Evolutionary conservation across 2,888 invertebrate species (phyloP).

Genomic region (Tortricodes alternella): DNA sequence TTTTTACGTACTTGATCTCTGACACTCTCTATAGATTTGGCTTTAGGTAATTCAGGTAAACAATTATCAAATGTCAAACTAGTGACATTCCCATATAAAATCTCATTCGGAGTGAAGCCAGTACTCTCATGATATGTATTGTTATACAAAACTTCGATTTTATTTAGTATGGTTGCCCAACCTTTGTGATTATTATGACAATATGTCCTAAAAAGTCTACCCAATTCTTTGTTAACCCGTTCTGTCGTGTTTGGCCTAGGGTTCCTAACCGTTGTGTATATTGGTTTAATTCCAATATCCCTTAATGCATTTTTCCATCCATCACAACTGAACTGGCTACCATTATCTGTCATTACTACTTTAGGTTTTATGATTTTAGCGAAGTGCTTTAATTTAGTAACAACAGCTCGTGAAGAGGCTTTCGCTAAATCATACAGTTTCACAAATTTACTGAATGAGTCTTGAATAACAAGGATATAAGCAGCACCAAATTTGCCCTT

Average conservation of each 20-base stretch:
- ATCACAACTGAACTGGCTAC: constrained; percentile 16
- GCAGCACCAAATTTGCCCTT: too few relatives aligned
- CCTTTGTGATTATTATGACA: constrained; percentile 11
- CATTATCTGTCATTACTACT: constrained; percentile 13
- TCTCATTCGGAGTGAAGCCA: background rate
- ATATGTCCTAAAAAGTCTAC: constrained; percentile 18
- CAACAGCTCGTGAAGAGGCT: constrained; percentile 5
- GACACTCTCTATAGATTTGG: background rate
- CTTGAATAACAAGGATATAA: too few relatives aligned
- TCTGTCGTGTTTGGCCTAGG: constrained; percentile 25
- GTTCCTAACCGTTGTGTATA: constrained; percentile 27
- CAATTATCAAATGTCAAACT: background rate
- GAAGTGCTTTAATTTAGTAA: background rate
- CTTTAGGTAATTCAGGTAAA: background rate
- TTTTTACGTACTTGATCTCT: constrained; percentile 1
- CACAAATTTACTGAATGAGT: too few relatives aligned
- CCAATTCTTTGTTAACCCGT: constrained; percentile 24
- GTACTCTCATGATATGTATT: too few relatives aligned
- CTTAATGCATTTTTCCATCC: constrained; percentile 11
- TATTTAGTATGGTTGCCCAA: background rate
- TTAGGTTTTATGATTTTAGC: constrained; percentile 6
- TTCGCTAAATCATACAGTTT: constrained; percentile 5
- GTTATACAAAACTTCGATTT: constrained; percentile 1
- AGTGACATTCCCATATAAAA: background rate
- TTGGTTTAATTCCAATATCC: background rate